A percentile compares a stretch with the other conserved stretches of the same genome.
phyloP scores from a whole-genome alignment of 2,888 invertebrate genomes.

The Glyphotaelius pellucidus region DNA sequence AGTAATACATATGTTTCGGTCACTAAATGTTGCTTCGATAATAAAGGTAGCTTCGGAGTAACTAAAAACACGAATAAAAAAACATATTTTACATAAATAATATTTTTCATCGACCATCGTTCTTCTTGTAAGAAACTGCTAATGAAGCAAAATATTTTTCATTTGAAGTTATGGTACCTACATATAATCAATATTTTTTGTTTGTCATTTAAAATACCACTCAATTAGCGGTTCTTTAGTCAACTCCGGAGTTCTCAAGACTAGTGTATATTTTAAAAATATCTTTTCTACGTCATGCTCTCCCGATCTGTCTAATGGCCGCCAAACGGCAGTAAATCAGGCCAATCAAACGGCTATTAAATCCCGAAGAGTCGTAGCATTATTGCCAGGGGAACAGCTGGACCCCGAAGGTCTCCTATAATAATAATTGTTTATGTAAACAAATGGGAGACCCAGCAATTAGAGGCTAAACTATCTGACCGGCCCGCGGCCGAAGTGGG shows the following conservation, averaged over 20 bases:
- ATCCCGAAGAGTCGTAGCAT: constrained; percentile 49
- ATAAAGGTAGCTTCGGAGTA: neutral
- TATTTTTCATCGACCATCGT: neutral
- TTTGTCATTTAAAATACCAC: neutral
- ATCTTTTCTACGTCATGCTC: neutral
- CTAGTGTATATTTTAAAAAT: neutral
- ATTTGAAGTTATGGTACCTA: neutral
- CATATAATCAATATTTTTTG: neutral
- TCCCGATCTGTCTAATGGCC: constrained; percentile 51
- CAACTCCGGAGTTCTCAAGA: constrained; percentile 17
- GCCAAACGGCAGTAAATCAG: constrained; percentile 61
- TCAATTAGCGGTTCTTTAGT: neutral
- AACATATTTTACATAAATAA: neutral
- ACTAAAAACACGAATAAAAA: neutral
- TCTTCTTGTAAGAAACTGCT: neutral
- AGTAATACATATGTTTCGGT: no score
- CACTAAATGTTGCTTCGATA: no score
- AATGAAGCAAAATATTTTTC: neutral
- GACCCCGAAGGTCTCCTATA: constrained; percentile 22
- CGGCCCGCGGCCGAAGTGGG: constrained; percentile 51
- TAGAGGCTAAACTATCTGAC: constrained; percentile 60
- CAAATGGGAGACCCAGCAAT: constrained; percentile 66
- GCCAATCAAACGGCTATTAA: constrained; percentile 65
- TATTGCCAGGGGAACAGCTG: constrained; percentile 52
- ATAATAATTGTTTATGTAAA: constrained; percentile 66